Base-by-base conservation (phyloP, 64 coral and sea anemone genomes). In the Acropora yongei region DNA sequence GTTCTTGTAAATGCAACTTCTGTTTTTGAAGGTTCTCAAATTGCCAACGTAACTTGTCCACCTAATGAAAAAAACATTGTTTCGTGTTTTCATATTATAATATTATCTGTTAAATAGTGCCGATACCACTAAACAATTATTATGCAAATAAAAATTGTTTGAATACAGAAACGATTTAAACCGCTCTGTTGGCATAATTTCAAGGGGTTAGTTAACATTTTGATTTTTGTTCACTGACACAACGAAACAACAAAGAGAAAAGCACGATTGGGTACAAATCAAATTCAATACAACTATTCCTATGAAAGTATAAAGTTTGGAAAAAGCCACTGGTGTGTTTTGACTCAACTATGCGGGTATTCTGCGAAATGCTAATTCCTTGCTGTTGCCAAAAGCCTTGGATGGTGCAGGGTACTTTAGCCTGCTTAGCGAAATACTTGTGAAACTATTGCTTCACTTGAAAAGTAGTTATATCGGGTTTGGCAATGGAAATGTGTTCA, bases 21-120 rank as follows among this genome's bases (percentile, higher is more conserved):
- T 98, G 96, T 55, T 86, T 94, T 76, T 92, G 87, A 79, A 98
- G 96, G 40, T 94, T 98, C 67, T 98, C 96, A 11, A 98, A 86
- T 88, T 98, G 96, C 47, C 89, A 63, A 55, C 88, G 89, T 44
- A 95, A 74, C 85, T 93, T 88, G 90, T 98, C 96, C 58, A 98
- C 96, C 96, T 98, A 90, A n/a, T 49, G 72, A 19, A 44, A 5
- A 87, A 91, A 80, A 20, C 66, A 80, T 11, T 68, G 11, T 14
- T 80, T 82, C 47, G 16, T 17, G 58, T 81, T 13, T 47, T 19
- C 77, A 51, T 78, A 20, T 93, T 87, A 77, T 44, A 61, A 18
- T 53, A 41, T 39, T 75, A 11, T 77, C n/a, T 1, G 72, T 45
- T 8, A 63, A 63, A 87, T 79, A 73, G 9, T 4, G 80, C 18